phyloP scores from a whole-genome alignment of 37 sponge, comb jelly and placozoan species.

The Diacarnus erythraeanus region DNA sequence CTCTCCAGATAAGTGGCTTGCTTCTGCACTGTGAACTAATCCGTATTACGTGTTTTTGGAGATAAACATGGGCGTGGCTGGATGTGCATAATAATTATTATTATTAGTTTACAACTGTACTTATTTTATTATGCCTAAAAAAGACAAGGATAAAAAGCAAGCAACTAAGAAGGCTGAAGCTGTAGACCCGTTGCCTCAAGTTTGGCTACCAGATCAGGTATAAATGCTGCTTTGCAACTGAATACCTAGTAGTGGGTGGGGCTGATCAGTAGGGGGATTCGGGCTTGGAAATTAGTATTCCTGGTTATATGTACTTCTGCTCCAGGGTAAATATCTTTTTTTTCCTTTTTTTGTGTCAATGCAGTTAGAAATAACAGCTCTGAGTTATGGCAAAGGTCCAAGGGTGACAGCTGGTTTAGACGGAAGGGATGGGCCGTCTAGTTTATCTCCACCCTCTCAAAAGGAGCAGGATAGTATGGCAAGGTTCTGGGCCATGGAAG shows the following conservation, averaged over 20 bases:
- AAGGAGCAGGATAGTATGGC: constrained; percentile 57
- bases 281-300: too few relatives aligned
- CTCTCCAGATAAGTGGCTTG: too few relatives aligned
- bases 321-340: too few relatives aligned
- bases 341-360: neutral
- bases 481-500: constrained; percentile 64
- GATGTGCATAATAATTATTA: too few relatives aligned
- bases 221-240: too few relatives aligned
- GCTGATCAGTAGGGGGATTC: neutral
- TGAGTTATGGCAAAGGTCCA: neutral
- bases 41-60: neutral
- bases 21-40: neutral
- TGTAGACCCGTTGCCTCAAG: constrained; percentile 33
- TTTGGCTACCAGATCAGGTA: constrained; percentile 41
- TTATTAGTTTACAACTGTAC: too few relatives aligned
- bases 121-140: constrained; percentile 26
- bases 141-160: constrained; percentile 1
- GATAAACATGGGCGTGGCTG: constrained; percentile 22
- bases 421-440: neutral
- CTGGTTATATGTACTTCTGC: too few relatives aligned
- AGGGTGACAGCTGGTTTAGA: neutral
- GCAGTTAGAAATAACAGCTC: neutral
- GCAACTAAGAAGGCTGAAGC: neutral
- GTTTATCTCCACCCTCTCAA: constrained; percentile 12
- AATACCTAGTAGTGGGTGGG: neutral